Percentiles rank a stretch among this genome's conserved stretches.
Evolutionary conservation across 1,140 invertebrate genomes (phyloP).

Genomic region (Formica selysi): DNA sequence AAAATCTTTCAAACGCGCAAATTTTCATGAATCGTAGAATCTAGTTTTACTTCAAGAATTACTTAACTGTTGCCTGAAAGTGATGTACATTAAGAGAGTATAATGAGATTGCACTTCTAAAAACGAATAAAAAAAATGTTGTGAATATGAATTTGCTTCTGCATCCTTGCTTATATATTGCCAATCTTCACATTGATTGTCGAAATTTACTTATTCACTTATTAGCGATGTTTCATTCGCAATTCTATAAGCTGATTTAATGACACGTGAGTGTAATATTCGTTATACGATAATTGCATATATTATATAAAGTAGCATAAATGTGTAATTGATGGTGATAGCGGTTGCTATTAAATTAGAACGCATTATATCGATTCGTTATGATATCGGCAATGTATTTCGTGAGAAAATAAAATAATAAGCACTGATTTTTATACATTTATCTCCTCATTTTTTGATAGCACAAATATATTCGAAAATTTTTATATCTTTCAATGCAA

Average conservation of each 20-base stretch:
- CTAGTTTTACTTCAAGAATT: background rate
- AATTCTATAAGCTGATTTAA: background rate
- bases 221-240: background rate
- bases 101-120: background rate
- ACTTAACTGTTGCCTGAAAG: background rate
- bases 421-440: background rate
- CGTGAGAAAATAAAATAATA: background rate
- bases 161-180: background rate
- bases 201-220: background rate
- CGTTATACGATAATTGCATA: background rate
- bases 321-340: background rate
- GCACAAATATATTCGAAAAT: background rate
- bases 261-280: background rate
- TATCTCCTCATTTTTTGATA: background rate
- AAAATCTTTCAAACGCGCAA: background rate
- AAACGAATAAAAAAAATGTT: background rate
- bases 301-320: constrained; percentile 1
- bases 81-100: background rate
- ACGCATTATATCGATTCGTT: background rate
- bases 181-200: background rate
- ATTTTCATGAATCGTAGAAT: background rate
- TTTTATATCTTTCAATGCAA: background rate
- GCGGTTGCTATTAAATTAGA: background rate
- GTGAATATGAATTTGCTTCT: background rate
- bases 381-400: background rate